Conservation (phyloP, 64 coral and sea anemone genomes). For the Pocillopora verrucosa region DNA sequence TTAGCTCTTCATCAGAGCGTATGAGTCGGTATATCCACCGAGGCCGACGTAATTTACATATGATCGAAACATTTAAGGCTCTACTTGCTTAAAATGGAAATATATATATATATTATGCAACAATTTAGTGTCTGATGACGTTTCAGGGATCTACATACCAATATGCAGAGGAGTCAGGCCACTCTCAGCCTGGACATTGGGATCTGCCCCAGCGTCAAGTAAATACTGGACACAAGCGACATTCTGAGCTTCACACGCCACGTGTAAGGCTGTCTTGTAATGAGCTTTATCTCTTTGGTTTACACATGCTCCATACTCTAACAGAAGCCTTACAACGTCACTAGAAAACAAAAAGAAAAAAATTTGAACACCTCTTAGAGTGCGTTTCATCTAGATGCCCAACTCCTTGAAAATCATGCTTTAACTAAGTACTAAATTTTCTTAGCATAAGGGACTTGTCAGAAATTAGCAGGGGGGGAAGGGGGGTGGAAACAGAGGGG, state of each 20-base stretch:
- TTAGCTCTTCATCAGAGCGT: too few relatives aligned
- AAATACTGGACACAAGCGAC: constrained; percentile 69
- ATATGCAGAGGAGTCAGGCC: constrained; percentile 89
- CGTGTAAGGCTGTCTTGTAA: constrained; percentile 81
- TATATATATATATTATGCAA: too few relatives aligned
- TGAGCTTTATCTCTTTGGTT: constrained; percentile 83
- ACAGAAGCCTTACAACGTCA: constrained; percentile 71
- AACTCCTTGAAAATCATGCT: not conserved
- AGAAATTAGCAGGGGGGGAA: too few relatives aligned
- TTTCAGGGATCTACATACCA: constrained; percentile 22
- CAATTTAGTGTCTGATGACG: too few relatives aligned
- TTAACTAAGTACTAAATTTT: too few relatives aligned
- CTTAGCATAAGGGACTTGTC: too few relatives aligned
- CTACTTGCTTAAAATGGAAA: too few relatives aligned
- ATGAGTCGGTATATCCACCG: too few relatives aligned
- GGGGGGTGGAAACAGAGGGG: too few relatives aligned
- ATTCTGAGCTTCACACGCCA: constrained; percentile 86
- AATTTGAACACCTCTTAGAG: not conserved
- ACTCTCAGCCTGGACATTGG: constrained; percentile 77
- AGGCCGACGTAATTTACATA: too few relatives aligned
- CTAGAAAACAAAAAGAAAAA: constrained; percentile 41
- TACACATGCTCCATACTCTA: constrained; percentile 80
- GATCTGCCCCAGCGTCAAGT: constrained; percentile 80
- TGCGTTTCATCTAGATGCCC: not conserved
- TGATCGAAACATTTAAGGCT: too few relatives aligned